A percentile compares a stretch with the other conserved stretches of the same genome.
phyloP scores from a whole-genome alignment of 1,140 invertebrate species.

The Heliconius hewitsoni region DNA sequence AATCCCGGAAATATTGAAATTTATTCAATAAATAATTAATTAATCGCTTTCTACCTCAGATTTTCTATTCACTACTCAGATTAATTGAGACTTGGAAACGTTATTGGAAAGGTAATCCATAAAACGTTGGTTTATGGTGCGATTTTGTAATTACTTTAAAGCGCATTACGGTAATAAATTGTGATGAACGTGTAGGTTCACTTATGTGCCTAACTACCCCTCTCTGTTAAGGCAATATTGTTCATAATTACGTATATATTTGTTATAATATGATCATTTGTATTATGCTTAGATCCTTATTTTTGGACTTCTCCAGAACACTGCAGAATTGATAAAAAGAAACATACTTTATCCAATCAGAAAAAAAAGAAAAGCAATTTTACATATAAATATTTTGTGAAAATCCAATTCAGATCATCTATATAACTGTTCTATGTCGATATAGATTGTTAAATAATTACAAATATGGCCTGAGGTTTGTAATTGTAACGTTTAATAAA shows the following conservation, averaged over 20 bases:
- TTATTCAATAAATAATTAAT: conserved; percentile 28
- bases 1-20: background rate
- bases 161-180: background rate
- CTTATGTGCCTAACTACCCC: background rate
- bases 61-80: conserved; percentile 48
- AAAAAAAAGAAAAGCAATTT: too few relatives aligned
- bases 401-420: too few relatives aligned
- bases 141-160: conserved; percentile 11
- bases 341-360: too few relatives aligned
- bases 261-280: too few relatives aligned
- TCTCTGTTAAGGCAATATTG: too few relatives aligned
- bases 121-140: conserved; percentile 2
- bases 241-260: too few relatives aligned
- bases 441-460: background rate
- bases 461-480: background rate
- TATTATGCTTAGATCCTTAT: too few relatives aligned
- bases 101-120: conserved; percentile 18
- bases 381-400: too few relatives aligned
- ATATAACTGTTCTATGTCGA: background rate
- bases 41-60: conserved; percentile 36
- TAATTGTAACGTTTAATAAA: too few relatives aligned
- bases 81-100: conserved; percentile 27
- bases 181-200: conserved; percentile 8
- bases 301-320: too few relatives aligned
- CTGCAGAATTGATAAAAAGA: too few relatives aligned